Evolutionary conservation across 2,113 vertebrate genomes (phyloP).

Genomic region (Lonchura striata): DNA sequence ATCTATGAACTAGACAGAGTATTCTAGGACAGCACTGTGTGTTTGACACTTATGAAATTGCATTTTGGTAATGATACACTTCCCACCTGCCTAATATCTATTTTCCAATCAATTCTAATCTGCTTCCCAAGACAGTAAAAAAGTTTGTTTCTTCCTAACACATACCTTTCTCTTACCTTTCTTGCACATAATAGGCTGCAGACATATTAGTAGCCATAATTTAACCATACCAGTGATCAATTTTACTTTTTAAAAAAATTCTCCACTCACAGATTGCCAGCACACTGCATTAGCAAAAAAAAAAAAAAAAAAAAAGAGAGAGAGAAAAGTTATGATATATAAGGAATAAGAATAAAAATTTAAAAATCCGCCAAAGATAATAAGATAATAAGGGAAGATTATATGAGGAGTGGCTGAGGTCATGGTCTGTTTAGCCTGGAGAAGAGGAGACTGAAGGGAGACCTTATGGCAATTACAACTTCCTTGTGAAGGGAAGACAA

Average conservation of each 20-base stretch:
- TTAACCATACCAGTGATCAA: neutral
- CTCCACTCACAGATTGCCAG: neutral
- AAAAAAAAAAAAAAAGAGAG: neutral
- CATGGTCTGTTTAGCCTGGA: neutral
- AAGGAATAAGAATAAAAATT: neutral
- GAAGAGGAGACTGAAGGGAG: neutral
- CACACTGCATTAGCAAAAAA: neutral
- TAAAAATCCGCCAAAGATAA: too few relatives aligned
- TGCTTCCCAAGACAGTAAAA: neutral
- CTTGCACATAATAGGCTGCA: neutral
- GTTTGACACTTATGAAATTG: constrained; percentile 39
- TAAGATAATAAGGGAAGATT: neutral
- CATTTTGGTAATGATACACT: constrained; percentile 44
- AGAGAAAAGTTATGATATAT: neutral
- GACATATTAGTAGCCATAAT: neutral
- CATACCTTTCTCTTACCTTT: neutral
- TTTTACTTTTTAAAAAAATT: neutral
- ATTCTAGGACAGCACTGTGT: neutral
- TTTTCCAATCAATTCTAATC: constrained; percentile 46
- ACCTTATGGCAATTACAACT: neutral
- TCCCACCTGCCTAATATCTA: neutral
- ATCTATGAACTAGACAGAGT: neutral
- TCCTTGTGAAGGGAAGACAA: neutral
- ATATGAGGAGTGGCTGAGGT: neutral
- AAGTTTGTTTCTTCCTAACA: neutral